Conservation (phyloP, 2,888 invertebrate genomes). For the Copidosoma aretas region DNA sequence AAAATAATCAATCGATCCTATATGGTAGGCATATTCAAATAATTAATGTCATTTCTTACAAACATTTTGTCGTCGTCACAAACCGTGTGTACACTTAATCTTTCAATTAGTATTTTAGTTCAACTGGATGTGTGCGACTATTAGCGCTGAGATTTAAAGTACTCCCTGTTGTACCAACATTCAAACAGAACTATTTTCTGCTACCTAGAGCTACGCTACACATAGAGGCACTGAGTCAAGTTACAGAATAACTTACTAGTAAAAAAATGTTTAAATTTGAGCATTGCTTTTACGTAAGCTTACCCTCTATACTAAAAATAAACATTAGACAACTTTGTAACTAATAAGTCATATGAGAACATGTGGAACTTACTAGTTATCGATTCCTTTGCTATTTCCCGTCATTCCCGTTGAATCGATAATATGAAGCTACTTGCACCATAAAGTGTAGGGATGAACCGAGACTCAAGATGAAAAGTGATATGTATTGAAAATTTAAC, state of each 20-base stretch:
- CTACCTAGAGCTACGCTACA: too few relatives aligned
- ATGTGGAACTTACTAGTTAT: conserved; percentile 53
- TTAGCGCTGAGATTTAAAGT: not conserved
- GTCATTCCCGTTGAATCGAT: conserved; percentile 60
- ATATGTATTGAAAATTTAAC: too few relatives aligned
- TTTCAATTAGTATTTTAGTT: not conserved
- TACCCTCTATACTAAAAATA: not conserved
- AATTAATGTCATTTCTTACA: not conserved
- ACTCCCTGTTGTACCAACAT: conserved; percentile 43
- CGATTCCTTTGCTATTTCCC: conserved; percentile 62
- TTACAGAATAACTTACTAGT: not conserved
- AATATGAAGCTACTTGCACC: conserved; percentile 40
- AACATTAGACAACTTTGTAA: conserved; percentile 60
- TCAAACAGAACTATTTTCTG: conserved; percentile 32
- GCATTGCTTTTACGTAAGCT: too few relatives aligned
- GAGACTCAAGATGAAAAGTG: too few relatives aligned
- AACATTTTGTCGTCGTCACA: not conserved
- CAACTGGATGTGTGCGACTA: not conserved
- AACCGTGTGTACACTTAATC: not conserved
- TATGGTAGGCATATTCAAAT: not conserved
- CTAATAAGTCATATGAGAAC: conserved; percentile 45
- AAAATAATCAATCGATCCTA: too few relatives aligned
- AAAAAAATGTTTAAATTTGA: not conserved
- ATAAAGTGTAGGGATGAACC: not conserved
- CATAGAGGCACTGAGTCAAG: not conserved